Base-by-base conservation (phyloP, 2,113 vertebrate species). In the Anser cygnoides region DNA sequence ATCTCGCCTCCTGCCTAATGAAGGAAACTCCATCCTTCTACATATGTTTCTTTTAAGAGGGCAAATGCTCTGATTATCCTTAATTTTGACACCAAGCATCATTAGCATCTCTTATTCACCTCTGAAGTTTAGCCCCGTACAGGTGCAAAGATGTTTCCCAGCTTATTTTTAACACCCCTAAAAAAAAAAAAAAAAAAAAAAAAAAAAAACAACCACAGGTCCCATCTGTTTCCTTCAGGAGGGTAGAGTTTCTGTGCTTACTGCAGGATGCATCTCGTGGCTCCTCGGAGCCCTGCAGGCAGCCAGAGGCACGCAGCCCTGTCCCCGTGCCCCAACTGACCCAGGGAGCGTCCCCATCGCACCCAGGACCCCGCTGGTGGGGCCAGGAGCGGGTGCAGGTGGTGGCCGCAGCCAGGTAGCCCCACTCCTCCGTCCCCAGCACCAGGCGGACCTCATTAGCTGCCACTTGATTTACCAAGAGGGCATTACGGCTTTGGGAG, bases 401-500 rank as follows among this genome's bases (percentile, higher is more conserved):
- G 97, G 97, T 88, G 94, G 94, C 82, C 85, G 31, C 35, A 20
- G 66, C n/a, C 97, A 97, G 97, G 98, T 98, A 98, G 95, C 93
- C 71, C 13, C 9, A 96, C 84, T 87, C 85, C 87, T 96, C 86
- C 92, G 89, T 87, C 80, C 92, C 87, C n/a, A 87, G 26, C 86
- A 89, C 94, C 93, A 78, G 92, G 94, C 77, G 83, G 91, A 57
- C 73, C 95, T 98, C 97, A 93, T 96, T 94, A 98, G 92, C 35
- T 93, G 96, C 96, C 96, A 96, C 96, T 98, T 98, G 97, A 97
- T 97, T 97, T 96, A 95, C 96, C 96, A 96, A 97, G 97, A 97
- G 95, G 87, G 25, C 88, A 94, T 68, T 94, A 94, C 94, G 88
- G 91, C 91, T 96, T 94, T 73, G 91, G 91, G 91, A 89, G 92